Evolutionary conservation across 2,797 vertebrate genomes (phyloP), one percentile per base, ranked within the genome.

Genomic region (Fringilla coelebs): DNA sequence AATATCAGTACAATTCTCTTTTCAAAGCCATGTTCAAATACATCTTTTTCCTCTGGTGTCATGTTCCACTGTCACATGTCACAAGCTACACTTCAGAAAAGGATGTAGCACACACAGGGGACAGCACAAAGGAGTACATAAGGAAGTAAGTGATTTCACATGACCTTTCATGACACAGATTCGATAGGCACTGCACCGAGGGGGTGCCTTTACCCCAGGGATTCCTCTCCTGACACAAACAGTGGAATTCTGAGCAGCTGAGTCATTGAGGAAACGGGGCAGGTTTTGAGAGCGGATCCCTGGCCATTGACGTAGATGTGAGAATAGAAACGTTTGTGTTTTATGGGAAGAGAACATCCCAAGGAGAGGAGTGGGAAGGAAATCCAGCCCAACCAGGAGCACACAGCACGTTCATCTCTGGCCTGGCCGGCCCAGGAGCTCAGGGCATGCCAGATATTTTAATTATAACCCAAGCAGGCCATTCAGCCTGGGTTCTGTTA

Each of bases 181-280:
- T 93, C 61, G 17, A 65, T 66, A 94, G 76, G 57, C 40, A 70
- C 79, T 80, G 24, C 79, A 51, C 26, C 51, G 29, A 94, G 76
- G 46, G 72, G 58, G 68, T 94, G 49, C 90, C 58, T 95, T 95
- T 94, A 55, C 96, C 71, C 90, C 66, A n/a, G 93, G 88, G 91
- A 94, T 95, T 94, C 84, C 77, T 95, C 85, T 97, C 80, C 80
- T 94, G 79, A 82, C 63, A 72, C 75, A 95, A 96, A 93, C 93
- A 94, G 88, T 45, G 86, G 29, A 93, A 89, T 79, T 74, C 79
- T 94, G 91, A 95, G 84, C 94, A 94, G 90, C 94, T 98, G 96
- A 98, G 96, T 98, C 97, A 98, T 17, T 28, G 85, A 97, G 92
- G 95, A 97, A 97, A 85, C 13, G 75, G 93, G 91, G 68, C 89